phyloP scores from a whole-genome alignment of 1,140 invertebrate species.

The Vollenhovia emeryi region DNA sequence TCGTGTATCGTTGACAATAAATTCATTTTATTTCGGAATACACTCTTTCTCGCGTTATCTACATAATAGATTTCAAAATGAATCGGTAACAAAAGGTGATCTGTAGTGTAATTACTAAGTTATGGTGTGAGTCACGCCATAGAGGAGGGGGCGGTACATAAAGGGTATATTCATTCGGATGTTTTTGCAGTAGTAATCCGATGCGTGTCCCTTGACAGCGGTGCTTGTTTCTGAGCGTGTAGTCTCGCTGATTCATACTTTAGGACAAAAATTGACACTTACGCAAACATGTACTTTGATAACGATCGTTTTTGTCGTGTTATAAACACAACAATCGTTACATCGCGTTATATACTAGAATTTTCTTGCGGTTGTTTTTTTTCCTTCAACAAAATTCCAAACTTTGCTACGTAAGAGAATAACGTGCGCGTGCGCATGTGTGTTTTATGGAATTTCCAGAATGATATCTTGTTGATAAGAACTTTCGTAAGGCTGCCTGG shows the following conservation, averaged over 20 bases:
- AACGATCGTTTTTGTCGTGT: neutral
- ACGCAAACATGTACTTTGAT: neutral
- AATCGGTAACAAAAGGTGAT: neutral
- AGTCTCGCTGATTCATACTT: conserved; percentile 55
- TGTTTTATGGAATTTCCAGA: neutral
- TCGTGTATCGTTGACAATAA: neutral
- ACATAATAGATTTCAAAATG: neutral
- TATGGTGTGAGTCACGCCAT: conserved; percentile 52
- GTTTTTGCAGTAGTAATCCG: conserved; percentile 18
- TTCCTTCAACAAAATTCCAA: neutral
- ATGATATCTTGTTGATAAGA: neutral
- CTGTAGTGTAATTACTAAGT: neutral
- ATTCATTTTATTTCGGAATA: neutral
- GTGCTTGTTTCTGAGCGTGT: neutral
- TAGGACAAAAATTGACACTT: neutral
- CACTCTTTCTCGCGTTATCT: neutral
- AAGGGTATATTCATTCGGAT: conserved; percentile 47
- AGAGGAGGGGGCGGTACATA: neutral
- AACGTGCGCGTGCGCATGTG: neutral
- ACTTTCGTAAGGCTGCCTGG: neutral
- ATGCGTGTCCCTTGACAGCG: conserved; percentile 19
- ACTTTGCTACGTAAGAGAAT: neutral
- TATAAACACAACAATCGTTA: neutral
- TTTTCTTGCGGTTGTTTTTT: neutral
- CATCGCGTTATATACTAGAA: neutral